Evolutionary conservation across 2,113 vertebrate species (phyloP).

Genomic region (Capricornis sumatraensis): DNA sequence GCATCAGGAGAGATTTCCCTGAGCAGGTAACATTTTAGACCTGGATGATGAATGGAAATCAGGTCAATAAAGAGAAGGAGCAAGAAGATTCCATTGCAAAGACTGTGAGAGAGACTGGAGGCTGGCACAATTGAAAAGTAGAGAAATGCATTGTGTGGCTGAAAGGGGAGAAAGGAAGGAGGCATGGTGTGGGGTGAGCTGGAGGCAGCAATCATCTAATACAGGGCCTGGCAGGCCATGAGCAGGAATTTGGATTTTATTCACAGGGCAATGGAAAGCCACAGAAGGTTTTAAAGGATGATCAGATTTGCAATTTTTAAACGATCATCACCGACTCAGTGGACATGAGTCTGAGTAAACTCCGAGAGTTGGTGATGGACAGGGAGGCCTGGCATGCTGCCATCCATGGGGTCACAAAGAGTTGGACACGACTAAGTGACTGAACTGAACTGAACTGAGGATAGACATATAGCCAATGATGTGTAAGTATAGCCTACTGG

Average conservation of each 20-base stretch:
- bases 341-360: not conserved
- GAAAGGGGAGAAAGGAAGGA: not conserved
- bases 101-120: not conserved
- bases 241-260: constrained; percentile 5
- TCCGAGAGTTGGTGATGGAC: not conserved
- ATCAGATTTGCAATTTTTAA: not conserved
- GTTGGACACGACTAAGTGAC: not conserved
- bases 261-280: not conserved
- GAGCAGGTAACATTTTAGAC: not conserved
- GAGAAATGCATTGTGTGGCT: not conserved
- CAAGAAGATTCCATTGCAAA: not conserved
- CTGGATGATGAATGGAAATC: not conserved
- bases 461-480: not conserved
- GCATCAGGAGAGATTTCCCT: not conserved
- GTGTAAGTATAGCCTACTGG: not conserved
- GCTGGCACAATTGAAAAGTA: not conserved
- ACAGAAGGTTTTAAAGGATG: not conserved
- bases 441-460: not conserved
- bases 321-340: not conserved
- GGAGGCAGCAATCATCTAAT: not conserved
- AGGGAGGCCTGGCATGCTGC: not conserved
- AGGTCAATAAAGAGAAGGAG: not conserved
- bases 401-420: not conserved
- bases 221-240: not conserved
- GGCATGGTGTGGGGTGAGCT: not conserved